Evolutionary conservation across 2,113 vertebrate species (phyloP).

Genomic region (Sylvietta virens): DNA sequence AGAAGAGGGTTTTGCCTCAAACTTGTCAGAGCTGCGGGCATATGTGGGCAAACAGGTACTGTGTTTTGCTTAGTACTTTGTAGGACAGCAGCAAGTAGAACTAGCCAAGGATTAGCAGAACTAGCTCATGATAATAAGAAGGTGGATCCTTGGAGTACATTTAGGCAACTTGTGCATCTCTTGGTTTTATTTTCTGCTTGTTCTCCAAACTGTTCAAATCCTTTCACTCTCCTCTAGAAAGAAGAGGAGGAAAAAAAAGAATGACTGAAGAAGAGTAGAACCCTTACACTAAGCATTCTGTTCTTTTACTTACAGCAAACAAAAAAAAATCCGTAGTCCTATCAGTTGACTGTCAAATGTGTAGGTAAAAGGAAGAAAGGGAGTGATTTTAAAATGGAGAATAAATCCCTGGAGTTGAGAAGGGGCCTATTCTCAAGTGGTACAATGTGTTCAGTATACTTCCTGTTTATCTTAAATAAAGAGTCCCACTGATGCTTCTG

Average conservation of each 20-base stretch:
- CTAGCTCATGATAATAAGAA: neutral
- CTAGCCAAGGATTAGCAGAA: neutral
- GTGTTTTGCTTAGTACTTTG: neutral
- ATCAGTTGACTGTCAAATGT: neutral
- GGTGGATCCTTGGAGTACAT: neutral
- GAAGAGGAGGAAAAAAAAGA: neutral
- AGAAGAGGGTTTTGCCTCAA: neutral
- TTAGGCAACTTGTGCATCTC: neutral
- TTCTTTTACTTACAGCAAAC: neutral
- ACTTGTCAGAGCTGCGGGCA: neutral
- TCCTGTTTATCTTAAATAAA: neutral
- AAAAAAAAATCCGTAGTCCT: neutral
- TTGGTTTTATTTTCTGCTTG: neutral
- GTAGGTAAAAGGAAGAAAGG: neutral
- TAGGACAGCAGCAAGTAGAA: neutral
- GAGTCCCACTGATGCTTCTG: neutral
- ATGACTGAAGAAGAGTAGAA: neutral
- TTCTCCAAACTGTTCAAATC: neutral
- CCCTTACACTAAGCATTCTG: neutral
- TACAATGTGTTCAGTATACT: neutral
- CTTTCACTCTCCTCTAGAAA: neutral
- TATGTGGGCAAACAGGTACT: neutral
- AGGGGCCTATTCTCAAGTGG: neutral
- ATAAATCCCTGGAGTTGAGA: neutral
- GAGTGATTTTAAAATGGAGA: neutral